These are phyloP conservation scores for Leptosomus discolor DNA, from an alignment of 2,113 vertebrate species.

Conservation along the genomic window DNA sequence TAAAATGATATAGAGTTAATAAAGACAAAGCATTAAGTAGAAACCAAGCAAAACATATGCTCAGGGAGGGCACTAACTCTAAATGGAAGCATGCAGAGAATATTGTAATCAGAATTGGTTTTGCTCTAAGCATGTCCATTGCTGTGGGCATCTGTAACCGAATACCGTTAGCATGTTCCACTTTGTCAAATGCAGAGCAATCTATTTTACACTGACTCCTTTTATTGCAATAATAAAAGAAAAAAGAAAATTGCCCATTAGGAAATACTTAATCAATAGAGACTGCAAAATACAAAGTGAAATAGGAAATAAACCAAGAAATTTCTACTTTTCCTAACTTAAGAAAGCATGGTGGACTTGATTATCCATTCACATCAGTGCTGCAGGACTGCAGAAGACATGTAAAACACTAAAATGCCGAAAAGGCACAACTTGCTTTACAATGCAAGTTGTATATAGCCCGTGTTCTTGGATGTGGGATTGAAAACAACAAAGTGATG, in stretches of 20 bases:
- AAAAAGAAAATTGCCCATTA: not conserved
- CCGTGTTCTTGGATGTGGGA: not conserved
- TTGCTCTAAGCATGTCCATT: not conserved
- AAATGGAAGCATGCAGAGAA: not conserved
- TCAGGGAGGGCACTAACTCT: not conserved
- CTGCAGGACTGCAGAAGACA: not conserved
- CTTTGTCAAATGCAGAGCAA: not conserved
- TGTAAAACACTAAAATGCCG: not conserved
- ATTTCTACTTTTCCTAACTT: slow-evolving; percentile 14
- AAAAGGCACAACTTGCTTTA: fast-evolving
- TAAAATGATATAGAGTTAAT: slow-evolving; percentile 37
- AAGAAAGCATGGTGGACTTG: not conserved
- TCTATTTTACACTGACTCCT: slow-evolving; percentile 13
- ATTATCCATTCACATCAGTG: not conserved
- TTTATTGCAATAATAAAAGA: not conserved
- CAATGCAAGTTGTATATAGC: not conserved
- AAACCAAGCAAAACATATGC: slow-evolving; percentile 7
- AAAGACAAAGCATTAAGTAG: slow-evolving; percentile 14
- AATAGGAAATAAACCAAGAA: slow-evolving; percentile 49
- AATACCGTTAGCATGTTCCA: not conserved
- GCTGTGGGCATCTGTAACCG: not conserved
- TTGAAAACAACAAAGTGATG: not conserved
- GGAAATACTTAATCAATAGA: slow-evolving; percentile 46
- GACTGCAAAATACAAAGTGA: slow-evolving; percentile 28
- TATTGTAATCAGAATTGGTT: not conserved